phyloP scores from a whole-genome alignment of 2,113 vertebrate genomes.

The Ondatra zibethicus region DNA sequence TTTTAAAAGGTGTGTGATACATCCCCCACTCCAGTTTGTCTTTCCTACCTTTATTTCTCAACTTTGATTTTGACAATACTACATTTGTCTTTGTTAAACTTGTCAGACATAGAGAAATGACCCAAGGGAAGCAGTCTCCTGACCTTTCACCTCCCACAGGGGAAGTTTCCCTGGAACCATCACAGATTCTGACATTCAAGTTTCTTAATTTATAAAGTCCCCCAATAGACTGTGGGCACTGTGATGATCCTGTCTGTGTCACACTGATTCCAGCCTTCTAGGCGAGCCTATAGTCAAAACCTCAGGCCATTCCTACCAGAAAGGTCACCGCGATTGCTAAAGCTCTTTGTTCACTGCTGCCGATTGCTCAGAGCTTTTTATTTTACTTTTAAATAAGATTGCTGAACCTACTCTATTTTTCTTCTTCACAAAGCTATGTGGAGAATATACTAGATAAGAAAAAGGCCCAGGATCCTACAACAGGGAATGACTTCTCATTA shows the following conservation, averaged over 20 bases:
- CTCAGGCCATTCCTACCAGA: slow-evolving; percentile 1
- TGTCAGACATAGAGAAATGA: neutral
- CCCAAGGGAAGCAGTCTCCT: neutral
- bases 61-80: slow-evolving; percentile 24
- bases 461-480: neutral
- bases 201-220: slow-evolving; percentile 29
- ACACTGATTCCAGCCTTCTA: slow-evolving; percentile 14
- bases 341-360: neutral
- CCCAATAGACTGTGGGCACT: slow-evolving; percentile 6
- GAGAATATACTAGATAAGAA: neutral
- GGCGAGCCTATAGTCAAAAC: neutral
- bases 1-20: neutral
- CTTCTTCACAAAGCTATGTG: slow-evolving; percentile 36
- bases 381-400: slow-evolving; percentile 46
- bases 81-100: slow-evolving; percentile 31
- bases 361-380: neutral
- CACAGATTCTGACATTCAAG: neutral
- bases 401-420: slow-evolving; percentile 25
- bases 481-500: neutral
- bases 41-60: neutral
- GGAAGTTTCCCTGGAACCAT: neutral
- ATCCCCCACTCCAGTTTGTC: neutral
- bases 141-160: neutral
- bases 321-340: slow-evolving; percentile 18
- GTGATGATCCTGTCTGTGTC: neutral